phyloP scores from a whole-genome alignment of 2,113 vertebrate species.

The Casuarius casuarius region DNA sequence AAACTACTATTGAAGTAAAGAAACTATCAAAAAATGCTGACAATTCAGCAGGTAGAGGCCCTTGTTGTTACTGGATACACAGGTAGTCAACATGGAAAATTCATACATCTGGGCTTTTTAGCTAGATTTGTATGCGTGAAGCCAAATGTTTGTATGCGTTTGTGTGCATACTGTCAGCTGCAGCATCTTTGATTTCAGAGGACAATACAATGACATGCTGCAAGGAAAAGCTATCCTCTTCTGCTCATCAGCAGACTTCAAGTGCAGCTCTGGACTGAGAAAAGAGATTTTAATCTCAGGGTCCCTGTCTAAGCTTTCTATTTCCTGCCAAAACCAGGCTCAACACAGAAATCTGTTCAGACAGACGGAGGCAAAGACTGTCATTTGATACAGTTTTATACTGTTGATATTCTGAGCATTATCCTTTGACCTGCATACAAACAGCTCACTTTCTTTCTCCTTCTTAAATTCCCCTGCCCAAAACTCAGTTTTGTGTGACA shows the following conservation, averaged over 20 bases:
- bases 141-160: neutral
- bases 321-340: neutral
- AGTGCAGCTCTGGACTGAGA: neutral
- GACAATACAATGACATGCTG: neutral
- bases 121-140: neutral
- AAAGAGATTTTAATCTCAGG: neutral
- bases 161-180: neutral
- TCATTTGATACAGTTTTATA: neutral
- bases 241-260: neutral
- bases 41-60: neutral
- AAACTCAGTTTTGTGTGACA: slow-evolving; percentile 11
- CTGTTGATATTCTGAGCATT: neutral
- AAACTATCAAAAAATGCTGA: neutral
- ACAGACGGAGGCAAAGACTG: slow-evolving; percentile 35
- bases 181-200: neutral
- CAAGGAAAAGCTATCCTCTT: neutral
- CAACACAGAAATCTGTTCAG: slow-evolving; percentile 9
- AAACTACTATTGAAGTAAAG: neutral
- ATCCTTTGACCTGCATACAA: slow-evolving; percentile 6
- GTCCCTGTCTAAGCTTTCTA: neutral
- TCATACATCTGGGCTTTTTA: neutral
- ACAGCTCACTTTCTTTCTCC: neutral
- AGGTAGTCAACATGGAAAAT: neutral
- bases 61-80: neutral
- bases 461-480: neutral